phyloP scores from a whole-genome alignment of 2,113 vertebrate genomes.

The Oxygymnocypris stewartii region DNA sequence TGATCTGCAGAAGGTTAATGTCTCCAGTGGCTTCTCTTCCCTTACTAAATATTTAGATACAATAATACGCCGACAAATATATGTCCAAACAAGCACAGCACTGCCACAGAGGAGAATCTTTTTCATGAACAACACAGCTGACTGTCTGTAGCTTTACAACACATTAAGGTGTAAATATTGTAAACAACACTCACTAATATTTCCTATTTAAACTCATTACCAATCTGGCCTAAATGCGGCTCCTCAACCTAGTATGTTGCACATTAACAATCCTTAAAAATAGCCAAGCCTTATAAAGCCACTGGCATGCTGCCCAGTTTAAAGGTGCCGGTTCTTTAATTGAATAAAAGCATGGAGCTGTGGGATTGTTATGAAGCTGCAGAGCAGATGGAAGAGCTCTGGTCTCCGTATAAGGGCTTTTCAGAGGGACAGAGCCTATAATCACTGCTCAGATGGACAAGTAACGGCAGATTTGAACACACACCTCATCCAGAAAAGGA shows the following conservation, averaged over 20 bases:
- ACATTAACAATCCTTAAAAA: background rate
- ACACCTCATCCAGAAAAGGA: slow-evolving; percentile 71
- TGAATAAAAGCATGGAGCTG: slow-evolving; percentile 51
- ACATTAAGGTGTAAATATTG: background rate
- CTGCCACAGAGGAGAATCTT: background rate
- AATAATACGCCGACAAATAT: background rate
- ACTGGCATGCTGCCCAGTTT: background rate
- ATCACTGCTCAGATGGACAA: background rate
- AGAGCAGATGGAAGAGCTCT: slow-evolving; percentile 38
- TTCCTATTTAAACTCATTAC: background rate
- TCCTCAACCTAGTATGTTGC: background rate
- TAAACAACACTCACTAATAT: background rate
- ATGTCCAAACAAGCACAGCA: background rate
- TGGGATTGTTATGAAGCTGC: slow-evolving; percentile 53
- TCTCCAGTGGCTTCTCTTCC: background rate
- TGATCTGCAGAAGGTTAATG: background rate
- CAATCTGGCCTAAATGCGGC: background rate
- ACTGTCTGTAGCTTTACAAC: background rate
- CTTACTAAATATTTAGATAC: background rate
- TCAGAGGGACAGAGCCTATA: slow-evolving; percentile 42
- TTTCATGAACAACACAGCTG: background rate
- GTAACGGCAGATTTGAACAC: slow-evolving; percentile 42
- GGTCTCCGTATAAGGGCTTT: slow-evolving; percentile 67
- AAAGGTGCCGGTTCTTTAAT: slow-evolving; percentile 20
- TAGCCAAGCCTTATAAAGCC: slow-evolving; percentile 6